Evolutionary conservation across 2,888 invertebrate species (phyloP).

Genomic region (Ramazzottius varieornatus): DNA sequence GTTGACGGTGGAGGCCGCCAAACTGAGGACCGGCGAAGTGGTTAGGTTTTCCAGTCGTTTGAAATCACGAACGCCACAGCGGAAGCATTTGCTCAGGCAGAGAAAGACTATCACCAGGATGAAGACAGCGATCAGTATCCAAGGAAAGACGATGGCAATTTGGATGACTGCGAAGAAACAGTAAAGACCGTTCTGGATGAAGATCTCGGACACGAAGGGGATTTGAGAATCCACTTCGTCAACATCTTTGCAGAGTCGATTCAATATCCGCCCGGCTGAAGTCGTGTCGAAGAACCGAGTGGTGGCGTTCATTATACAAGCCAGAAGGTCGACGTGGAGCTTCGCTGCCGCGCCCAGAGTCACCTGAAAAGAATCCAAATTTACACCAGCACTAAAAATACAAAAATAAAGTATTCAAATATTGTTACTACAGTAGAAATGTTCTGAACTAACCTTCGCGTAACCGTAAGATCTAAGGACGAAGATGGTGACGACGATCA

Average conservation of each 20-base stretch:
- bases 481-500: neutral
- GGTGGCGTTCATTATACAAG: neutral
- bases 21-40: slow-evolving; percentile 17
- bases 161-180: slow-evolving; percentile 10
- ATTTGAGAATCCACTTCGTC: slow-evolving; percentile 9
- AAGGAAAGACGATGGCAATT: slow-evolving; percentile 16
- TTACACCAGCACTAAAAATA: neutral
- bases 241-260: neutral
- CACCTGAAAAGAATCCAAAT: slow-evolving; percentile 7
- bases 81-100: slow-evolving; percentile 15
- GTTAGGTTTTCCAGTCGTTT: slow-evolving; percentile 14
- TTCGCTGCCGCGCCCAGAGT: slow-evolving; percentile 14
- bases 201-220: slow-evolving; percentile 16
- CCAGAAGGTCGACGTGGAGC: slow-evolving; percentile 10
- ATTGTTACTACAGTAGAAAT: neutral
- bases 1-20: slow-evolving; percentile 18
- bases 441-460: neutral
- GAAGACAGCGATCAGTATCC: slow-evolving; percentile 19
- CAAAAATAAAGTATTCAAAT: neutral
- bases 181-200: slow-evolving; percentile 15
- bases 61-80: slow-evolving; percentile 12
- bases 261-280: neutral
- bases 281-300: neutral
- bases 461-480: neutral
- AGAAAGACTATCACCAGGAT: slow-evolving; percentile 17